Conservation (phyloP, 2,797 vertebrate species). For the Merluccius polli region DNA sequence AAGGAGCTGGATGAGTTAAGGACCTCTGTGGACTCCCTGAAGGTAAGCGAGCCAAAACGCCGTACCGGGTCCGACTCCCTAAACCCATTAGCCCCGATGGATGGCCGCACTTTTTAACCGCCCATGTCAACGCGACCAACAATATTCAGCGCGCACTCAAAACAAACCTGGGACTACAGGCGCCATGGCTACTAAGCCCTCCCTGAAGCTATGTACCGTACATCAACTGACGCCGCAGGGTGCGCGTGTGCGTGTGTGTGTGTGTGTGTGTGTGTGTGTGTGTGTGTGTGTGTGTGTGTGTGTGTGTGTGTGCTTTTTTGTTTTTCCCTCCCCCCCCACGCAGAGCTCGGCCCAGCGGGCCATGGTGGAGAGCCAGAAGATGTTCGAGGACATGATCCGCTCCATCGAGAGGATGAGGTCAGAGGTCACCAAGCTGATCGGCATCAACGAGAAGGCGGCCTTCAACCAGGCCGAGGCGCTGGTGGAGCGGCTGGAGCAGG, state of each 20-base stretch:
- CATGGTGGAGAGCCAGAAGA: conserved; percentile 80
- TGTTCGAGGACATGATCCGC: conserved; percentile 81
- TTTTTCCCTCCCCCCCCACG: too few relatives aligned
- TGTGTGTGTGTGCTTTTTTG: background rate
- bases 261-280: too few relatives aligned
- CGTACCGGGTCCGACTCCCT: background rate
- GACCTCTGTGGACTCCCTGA: conserved; percentile 76
- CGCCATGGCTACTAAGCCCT: background rate
- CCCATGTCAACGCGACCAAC: background rate
- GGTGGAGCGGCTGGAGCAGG: conserved; percentile 80
- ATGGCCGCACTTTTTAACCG: background rate
- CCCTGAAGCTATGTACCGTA: background rate
- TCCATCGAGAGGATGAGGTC: conserved; percentile 81
- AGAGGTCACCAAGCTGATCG: conserved; percentile 78
- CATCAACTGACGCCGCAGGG: background rate
- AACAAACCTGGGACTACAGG: background rate
- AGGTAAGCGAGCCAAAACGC: conserved; percentile 50
- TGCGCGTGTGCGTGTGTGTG: background rate
- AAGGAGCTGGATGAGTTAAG: conserved; percentile 81
- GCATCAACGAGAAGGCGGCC: conserved; percentile 78
- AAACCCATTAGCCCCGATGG: background rate
- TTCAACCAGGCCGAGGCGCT: conserved; percentile 76
- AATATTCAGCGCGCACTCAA: background rate
- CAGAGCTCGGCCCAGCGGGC: conserved; percentile 79
- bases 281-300: background rate